A percentile compares a stretch with the other conserved stretches of the same genome.
phyloP scores from a whole-genome alignment of 2,113 vertebrate genomes.

The Stegostoma tigrinum region DNA sequence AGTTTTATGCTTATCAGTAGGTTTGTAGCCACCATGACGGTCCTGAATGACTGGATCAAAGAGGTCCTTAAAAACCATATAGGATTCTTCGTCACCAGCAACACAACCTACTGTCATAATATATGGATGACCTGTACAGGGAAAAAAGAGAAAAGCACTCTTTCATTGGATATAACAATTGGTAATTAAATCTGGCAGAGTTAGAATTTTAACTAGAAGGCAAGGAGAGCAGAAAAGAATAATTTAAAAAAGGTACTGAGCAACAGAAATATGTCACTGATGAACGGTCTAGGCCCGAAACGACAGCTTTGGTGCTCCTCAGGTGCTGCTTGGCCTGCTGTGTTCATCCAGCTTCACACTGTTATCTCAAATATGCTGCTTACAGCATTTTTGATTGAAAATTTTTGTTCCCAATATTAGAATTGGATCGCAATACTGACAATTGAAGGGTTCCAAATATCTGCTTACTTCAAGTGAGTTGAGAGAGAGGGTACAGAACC shows the following conservation, averaged over 20 bases:
- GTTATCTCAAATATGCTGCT: background rate
- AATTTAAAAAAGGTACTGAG: no score
- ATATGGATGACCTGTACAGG: slow-evolving; percentile 74
- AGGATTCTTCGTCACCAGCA: slow-evolving; percentile 87
- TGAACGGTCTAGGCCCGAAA: no score
- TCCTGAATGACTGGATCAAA: slow-evolving; percentile 89
- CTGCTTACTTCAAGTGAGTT: background rate
- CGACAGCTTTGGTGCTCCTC: no score
- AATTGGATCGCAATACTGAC: background rate
- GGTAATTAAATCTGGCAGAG: background rate
- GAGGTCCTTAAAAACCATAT: slow-evolving; percentile 83
- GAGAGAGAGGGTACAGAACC: background rate
- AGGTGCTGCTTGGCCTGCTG: no score
- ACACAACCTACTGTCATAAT: slow-evolving; percentile 95
- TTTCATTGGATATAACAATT: background rate
- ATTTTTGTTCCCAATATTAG: no score
- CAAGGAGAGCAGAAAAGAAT: background rate
- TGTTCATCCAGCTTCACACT: no score
- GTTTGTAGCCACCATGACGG: slow-evolving; percentile 90
- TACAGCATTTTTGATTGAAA: background rate
- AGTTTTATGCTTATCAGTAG: slow-evolving; percentile 87
- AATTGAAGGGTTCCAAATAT: background rate
- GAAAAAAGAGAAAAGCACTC: slow-evolving; percentile 40
- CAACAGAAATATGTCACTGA: background rate
- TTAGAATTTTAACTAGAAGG: background rate